Evolutionary conservation across 2,113 vertebrate genomes (phyloP).

Genomic region (Thamnaconus septentrionalis): DNA sequence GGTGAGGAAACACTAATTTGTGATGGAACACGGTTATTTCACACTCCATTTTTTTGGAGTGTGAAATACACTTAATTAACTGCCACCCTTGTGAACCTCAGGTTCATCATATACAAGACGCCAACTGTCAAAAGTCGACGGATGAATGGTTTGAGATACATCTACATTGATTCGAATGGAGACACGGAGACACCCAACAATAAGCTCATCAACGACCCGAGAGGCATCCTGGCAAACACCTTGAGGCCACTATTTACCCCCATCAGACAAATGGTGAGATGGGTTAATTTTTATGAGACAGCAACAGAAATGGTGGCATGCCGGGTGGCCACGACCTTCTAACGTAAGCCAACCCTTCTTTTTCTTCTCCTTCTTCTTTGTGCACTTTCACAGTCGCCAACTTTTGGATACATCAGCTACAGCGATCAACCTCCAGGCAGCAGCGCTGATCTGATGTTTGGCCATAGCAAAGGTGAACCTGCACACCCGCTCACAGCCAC

Average conservation of each 20-base stretch:
- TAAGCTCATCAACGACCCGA: background rate
- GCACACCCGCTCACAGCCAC: background rate
- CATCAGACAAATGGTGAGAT: background rate
- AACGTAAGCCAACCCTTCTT: background rate
- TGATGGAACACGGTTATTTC: background rate
- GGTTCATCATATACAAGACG: conserved; percentile 25
- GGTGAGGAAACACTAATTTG: conserved; percentile 1
- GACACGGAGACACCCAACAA: background rate
- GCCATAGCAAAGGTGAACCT: conserved; percentile 26
- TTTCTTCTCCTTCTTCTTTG: background rate
- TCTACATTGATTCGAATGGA: background rate
- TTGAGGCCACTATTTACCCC: background rate
- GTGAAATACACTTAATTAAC: no score
- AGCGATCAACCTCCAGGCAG: conserved; percentile 16
- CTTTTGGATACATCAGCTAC: conserved; percentile 25
- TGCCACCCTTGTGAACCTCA: background rate
- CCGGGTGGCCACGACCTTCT: no score
- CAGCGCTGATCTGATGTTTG: accelerated
- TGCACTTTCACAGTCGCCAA: background rate
- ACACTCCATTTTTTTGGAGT: background rate
- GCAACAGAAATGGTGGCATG: no score
- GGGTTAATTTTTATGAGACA: no score
- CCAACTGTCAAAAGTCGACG: background rate
- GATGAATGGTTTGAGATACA: background rate
- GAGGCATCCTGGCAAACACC: conserved; percentile 1